Base-by-base conservation (phyloP, 2,888 invertebrate genomes). In the Acanthosepion lycidas region DNA sequence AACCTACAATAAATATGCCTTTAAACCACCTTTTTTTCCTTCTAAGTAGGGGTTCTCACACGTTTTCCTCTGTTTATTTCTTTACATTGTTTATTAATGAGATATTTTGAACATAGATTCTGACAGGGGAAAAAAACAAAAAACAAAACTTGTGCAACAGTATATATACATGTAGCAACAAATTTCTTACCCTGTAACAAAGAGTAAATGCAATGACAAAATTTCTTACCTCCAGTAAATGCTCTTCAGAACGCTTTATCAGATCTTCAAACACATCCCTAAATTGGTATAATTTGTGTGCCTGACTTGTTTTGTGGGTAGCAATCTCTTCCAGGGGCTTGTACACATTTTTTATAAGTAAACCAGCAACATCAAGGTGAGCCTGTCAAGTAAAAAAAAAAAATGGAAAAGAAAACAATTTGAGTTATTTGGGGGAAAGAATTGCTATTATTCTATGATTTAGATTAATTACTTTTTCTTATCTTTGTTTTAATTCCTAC, bases 261-360 rank as follows among this genome's bases (percentile, higher is more conserved):
- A 96, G 95, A 28, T 96, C 95, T 94, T 97, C 97, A 94, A 97
- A 96, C 94, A 96, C 96, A 64, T 97, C 97, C 94, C 97, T 94
- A 95, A 97, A 97, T 53, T 95, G 94, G 95, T 96, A 96, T 51
- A 97, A 95, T 95, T 96, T 96, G 92, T 96, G 96, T 0, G 96
- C 96, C 94, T 97, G 97, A 59, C 96, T 96, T 91, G 96, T 96
- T 95, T 97, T 97, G 95, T 97, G 96, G 28, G 95, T 95, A 0
- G 97, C 96, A 91, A 97, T 96, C 94, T 97, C 97, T 28, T 96
- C 95, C 28, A 97, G 95, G 8, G 97, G 97, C 23, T 96, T 96
- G 95, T 96, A 96, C 6, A 97, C 97, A 95, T 97, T 97, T 95
- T 97, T 97, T 42, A 96, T 96, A 49, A 97, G 95, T 55, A 97